These are phyloP conservation scores for Microcebus tavaratra DNA, from an alignment of 2,113 vertebrate species.

Conservation along the genomic window DNA sequence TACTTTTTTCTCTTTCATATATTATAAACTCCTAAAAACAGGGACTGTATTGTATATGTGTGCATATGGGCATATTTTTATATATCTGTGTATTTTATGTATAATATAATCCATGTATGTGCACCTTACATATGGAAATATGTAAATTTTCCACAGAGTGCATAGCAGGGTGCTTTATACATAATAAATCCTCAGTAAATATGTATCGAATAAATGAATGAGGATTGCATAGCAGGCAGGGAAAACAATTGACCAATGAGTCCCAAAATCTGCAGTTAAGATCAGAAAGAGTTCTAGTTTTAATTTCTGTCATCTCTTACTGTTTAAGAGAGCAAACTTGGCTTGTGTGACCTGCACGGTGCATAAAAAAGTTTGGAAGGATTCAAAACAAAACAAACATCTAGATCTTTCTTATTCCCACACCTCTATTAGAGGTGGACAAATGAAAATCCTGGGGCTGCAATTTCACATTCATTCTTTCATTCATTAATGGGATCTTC, in stretches of 20 bases:
- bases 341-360: background rate
- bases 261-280: background rate
- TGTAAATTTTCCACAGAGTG: background rate
- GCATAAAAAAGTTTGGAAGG: background rate
- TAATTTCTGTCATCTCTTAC: background rate
- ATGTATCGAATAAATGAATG: background rate
- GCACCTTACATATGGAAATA: background rate
- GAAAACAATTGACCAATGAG: background rate
- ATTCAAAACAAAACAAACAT: background rate
- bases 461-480: too few relatives aligned
- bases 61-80: background rate
- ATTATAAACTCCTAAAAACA: background rate
- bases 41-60: background rate
- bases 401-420: background rate
- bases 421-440: background rate
- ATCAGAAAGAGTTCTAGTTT: background rate
- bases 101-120: background rate
- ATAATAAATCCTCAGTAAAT: background rate
- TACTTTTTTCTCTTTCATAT: background rate
- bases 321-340: background rate
- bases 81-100: background rate
- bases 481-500: background rate
- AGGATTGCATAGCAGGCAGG: background rate
- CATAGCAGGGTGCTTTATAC: background rate
- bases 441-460: background rate